Base-by-base conservation (phyloP, 1,140 invertebrate genomes). In the Odontomachus brunneus region DNA sequence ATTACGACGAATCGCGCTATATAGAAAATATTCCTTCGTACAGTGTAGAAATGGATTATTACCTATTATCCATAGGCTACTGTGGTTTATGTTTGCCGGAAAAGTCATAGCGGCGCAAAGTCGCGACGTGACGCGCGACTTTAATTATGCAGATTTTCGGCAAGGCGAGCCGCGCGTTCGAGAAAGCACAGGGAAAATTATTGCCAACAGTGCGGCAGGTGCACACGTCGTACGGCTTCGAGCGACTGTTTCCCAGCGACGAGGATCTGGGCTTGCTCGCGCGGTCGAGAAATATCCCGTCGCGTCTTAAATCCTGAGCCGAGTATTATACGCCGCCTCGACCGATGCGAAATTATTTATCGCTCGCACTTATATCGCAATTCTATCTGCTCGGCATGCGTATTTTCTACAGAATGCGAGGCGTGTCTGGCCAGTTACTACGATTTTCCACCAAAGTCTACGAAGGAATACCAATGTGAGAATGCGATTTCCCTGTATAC, bases 81-180 rank as follows among this genome's bases (percentile, higher is more conserved):
- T n/a, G 3, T 22, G n/a, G 19, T 55, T 19, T 11, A 44, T 11
- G n/a, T 55, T 1, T 17, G 22, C 1, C 22, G 22, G 29, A 48
- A 15, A 69, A 59, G 51, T 24, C 11, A 17, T 12, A 26, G 53
- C 24, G 24, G 3, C 44, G 57, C 48, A 9, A 26, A 48, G 38
- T 55, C 17, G 29, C 29, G 29, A 33, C 29, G 29, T 33, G 29
- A 44, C 7, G 49, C 17, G 33, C 71, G 15, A 19, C 33, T 82
- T 82, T 83, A 83, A 83, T 83, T 83, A 76, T 83, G 81, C 51
- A 83, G 33, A 83, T 83, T 83, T 83, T 65, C n/a, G 60, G 15
- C 15, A 38, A 26, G 60, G 19, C 65, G 44, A 53, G 22, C 44
- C 57, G 26, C 26, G 19, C 53, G 38, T 82, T 62, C 22, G 72